Evolutionary conservation across 2,797 vertebrate genomes (phyloP), one percentile per base, ranked within the genome.

Genomic region (Gila robusta): DNA sequence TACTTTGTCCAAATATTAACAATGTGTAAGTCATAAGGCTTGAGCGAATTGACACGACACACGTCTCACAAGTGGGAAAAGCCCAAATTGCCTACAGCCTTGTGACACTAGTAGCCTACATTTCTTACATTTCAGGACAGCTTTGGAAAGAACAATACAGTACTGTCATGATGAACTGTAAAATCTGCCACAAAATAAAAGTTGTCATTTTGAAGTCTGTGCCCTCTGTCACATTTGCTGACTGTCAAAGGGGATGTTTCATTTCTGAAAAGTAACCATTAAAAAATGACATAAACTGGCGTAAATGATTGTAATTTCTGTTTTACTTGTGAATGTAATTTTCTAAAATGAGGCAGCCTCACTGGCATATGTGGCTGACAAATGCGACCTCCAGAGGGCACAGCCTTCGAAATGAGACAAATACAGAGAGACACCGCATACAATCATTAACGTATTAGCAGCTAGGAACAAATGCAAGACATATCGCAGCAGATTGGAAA

Each of bases 131-230:
- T 86, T 66, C 16, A 49, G 32, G 2, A 39, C 67, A 79, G 6
- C 39, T 71, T 85, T 69, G 32, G 77, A 37, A 56, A 67, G 26
- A 37, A 81, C 23, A 39, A 12, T 49, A 44, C 47, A 21, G 64
- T 26, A 64, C 35, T 72, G 67, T 80, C 39, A 66, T 39, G 26
- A 73, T 72, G 26, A 79, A 72, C 39, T 26, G 19, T 37, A 37
- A 79, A 70, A 37, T 9, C 26, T 84, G 44, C 41, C 26, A 35
- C 6, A 1, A 80, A 32, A 32, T 32, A 17, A 17, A n/a, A 76
- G n/a, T 19, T 74, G n/a, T 28, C 5, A 28, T 28, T 64, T 49
- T 49, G 44, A 74, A 74, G 52, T 0, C 17, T 54, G 10, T 28
- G 6, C n/a, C 23, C n/a, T 76, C 41, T 26, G 12, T 52, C 72